A percentile compares a stretch with the other conserved stretches of the same genome.
These are phyloP conservation scores for Rhynchotus rufescens DNA, from an alignment of 2,797 vertebrate genomes.

Conservation along the genomic window DNA sequence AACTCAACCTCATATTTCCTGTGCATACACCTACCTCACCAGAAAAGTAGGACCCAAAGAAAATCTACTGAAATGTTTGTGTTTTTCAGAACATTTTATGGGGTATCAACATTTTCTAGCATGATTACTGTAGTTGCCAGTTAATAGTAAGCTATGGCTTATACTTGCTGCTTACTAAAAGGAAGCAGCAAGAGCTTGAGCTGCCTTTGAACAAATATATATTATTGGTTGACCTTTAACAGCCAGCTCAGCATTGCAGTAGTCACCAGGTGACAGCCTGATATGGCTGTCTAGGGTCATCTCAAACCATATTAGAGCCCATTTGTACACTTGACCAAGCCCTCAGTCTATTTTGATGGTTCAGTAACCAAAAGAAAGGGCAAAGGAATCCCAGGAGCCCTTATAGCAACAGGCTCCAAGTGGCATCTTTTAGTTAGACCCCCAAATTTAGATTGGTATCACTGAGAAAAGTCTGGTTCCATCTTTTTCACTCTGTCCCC, in stretches of 20 bases:
- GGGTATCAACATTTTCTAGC: not conserved
- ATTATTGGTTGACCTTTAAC: not conserved
- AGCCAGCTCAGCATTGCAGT: not conserved
- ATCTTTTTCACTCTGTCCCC: not conserved
- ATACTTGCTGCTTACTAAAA: not conserved
- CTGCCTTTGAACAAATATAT: not conserved
- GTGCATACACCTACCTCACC: not conserved
- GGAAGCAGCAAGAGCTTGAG: not conserved
- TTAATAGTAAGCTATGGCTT: not conserved
- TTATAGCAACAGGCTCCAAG: not conserved
- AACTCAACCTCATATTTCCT: not conserved
- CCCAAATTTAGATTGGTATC: not conserved
- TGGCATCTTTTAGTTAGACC: not conserved
- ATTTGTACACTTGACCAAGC: not conserved
- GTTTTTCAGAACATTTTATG: not conserved
- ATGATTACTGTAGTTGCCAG: not conserved
- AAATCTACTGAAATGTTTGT: not conserved
- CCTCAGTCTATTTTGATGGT: not conserved
- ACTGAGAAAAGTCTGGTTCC: not conserved
- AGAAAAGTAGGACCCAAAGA: not conserved
- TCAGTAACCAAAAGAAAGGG: not conserved
- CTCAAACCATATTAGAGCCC: not conserved
- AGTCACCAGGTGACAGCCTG: not conserved
- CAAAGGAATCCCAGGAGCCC: not conserved
- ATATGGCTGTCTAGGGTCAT: not conserved